Conservation (phyloP, 2,797 vertebrate species). For the Notolabrus celidotus region DNA sequence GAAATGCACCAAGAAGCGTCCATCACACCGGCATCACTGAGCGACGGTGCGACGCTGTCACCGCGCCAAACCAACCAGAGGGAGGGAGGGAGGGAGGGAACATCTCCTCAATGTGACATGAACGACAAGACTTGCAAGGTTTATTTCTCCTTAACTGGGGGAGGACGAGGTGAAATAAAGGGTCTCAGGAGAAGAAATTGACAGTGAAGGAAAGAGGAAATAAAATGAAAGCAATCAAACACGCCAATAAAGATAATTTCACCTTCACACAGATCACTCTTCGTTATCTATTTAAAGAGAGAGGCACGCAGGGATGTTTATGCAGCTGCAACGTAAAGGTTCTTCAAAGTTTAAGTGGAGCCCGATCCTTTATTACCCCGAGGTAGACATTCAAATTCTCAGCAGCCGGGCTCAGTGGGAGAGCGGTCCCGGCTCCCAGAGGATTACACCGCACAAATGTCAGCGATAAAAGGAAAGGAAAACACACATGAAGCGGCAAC, state of each 20-base stretch:
- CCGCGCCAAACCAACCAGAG: slow-evolving; percentile 19
- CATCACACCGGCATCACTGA: slow-evolving; percentile 34
- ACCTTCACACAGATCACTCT: background rate
- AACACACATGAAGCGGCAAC: slow-evolving; percentile 73
- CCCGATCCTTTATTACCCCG: slow-evolving; percentile 8
- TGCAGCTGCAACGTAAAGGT: slow-evolving; percentile 1
- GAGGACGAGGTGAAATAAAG: background rate
- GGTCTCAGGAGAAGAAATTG: background rate
- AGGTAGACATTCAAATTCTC: slow-evolving; percentile 49
- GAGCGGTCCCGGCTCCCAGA: slow-evolving; percentile 47
- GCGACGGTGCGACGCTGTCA: slow-evolving; percentile 34
- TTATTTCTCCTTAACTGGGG: slow-evolving; percentile 10
- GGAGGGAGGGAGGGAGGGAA: background rate
- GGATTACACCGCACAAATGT: slow-evolving; percentile 74
- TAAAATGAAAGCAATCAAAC: background rate
- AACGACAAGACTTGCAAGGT: slow-evolving; percentile 24
- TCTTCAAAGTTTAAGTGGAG: slow-evolving; percentile 22
- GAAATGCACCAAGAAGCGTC: slow-evolving; percentile 39
- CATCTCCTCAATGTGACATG: slow-evolving; percentile 11
- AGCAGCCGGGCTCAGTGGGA: slow-evolving; percentile 39
- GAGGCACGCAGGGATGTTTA: background rate
- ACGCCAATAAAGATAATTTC: background rate
- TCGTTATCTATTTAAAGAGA: background rate
- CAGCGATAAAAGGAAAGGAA: slow-evolving; percentile 65
- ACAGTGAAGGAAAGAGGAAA: background rate